phyloP scores from a whole-genome alignment of 2,113 vertebrate species.

The Piliocolobus tephrosceles region DNA sequence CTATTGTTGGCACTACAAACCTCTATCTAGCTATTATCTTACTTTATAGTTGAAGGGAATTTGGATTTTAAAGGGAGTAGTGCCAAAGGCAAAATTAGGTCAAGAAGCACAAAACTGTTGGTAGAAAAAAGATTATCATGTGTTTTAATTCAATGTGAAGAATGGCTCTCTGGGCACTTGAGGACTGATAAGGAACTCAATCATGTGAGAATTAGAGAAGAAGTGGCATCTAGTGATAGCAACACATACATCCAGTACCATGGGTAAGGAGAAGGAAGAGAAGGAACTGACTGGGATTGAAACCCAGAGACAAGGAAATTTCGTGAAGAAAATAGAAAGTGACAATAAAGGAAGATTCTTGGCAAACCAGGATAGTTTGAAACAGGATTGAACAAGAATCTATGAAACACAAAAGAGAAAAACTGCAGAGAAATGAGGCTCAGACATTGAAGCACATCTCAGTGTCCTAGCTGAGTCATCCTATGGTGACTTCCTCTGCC shows the following conservation, averaged over 20 bases:
- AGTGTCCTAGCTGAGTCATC: not conserved
- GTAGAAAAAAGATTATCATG: not conserved
- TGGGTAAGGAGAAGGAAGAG: not conserved
- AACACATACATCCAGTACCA: not conserved
- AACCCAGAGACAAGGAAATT: not conserved
- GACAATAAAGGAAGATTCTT: not conserved
- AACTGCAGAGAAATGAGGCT: not conserved
- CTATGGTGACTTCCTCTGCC: not conserved
- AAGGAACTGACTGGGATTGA: not conserved
- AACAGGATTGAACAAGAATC: not conserved
- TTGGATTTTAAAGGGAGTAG: not conserved
- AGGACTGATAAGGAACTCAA: not conserved
- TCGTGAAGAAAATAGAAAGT: not conserved
- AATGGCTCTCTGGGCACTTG: not conserved
- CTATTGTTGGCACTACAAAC: not conserved
- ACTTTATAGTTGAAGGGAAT: not conserved
- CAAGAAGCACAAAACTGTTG: not conserved
- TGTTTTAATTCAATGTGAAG: not conserved
- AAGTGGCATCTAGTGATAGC: not conserved
- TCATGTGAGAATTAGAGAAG: not conserved
- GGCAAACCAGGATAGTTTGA: not conserved
- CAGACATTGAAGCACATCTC: not conserved
- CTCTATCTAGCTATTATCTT: not conserved
- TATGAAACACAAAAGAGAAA: not conserved
- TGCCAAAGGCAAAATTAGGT: not conserved